Base-by-base conservation (phyloP, 2,888 invertebrate species). In the Tachina fera region DNA sequence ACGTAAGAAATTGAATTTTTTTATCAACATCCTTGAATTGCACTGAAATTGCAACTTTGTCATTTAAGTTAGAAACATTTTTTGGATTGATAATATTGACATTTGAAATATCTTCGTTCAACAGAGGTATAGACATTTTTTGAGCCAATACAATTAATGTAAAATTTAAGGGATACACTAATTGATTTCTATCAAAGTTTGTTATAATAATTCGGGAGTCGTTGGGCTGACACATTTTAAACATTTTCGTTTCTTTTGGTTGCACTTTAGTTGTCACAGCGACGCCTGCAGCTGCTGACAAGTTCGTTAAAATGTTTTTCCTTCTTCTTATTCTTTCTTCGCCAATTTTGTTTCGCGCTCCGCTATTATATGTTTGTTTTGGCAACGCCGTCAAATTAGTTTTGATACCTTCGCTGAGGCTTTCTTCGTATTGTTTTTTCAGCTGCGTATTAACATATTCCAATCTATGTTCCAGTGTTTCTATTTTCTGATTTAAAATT, bases 1-100 rank as follows among this genome's bases (percentile, higher is more conserved):
- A 22, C 6, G 11, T 31, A n/a, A 75, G 14, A 22, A 81, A 81
- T 75, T 68, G 11, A 1, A 45, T 45, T 61, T 81, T 81, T 11
- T 5, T 41, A 11, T 68, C 68, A 5, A 81, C 22, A 0, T n/a
- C 22, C 13, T 31, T 74, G 39, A 81, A 81, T n/a, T 74, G 51
- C 4, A 68, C 68, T 31, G 19, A 9, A 39, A 81, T 3, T 10
- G 3, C 1, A 1, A 74, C 10, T 45, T 53, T 74, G 5, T 6
- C 31, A 31, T 31, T 31, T 31, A 31, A 31, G 31, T 19, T 43
- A n/a, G 13, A 19, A 9, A 8, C 4, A 0, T 10, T 39, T 0
- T 9, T 68, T 0, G 0, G 1, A 19, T 51, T 9, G 8, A 60
- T 14, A 9, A 68, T 9, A 53, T 4, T 10, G 31, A 61, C 68